Evolutionary conservation across 2,113 vertebrate genomes (phyloP).

Genomic region (Sula dactylatra): DNA sequence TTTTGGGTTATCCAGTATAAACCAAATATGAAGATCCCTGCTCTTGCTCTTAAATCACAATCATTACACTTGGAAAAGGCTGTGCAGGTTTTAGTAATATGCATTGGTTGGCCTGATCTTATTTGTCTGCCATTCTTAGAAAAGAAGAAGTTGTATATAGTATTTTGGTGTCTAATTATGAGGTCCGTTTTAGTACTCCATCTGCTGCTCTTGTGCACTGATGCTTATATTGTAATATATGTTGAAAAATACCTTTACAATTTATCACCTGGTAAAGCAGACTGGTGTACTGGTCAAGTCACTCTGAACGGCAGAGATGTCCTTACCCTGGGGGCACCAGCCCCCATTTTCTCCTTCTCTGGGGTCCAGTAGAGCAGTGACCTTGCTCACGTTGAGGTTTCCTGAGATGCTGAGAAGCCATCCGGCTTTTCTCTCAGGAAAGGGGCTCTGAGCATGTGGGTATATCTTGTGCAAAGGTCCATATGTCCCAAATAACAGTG

Average conservation of each 20-base stretch:
- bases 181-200: neutral
- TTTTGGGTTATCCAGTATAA: neutral
- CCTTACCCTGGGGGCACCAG: neutral
- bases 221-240: accelerated
- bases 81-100: neutral
- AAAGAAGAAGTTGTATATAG: neutral
- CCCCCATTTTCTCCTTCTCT: neutral
- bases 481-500: neutral
- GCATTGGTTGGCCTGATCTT: neutral
- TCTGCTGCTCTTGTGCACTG: neutral
- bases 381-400: accelerated
- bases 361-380: neutral
- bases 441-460: accelerated
- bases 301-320: neutral
- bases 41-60: neutral
- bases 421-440: neutral
- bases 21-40: neutral
- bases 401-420: neutral
- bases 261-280: neutral
- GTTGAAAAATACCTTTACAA: neutral
- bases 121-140: neutral
- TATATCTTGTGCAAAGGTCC: neutral
- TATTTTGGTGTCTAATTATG: neutral
- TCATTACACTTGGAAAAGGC: neutral
- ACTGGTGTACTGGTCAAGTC: neutral